A percentile compares a stretch with the other conserved stretches of the same genome.
Conservation (phyloP, 2,113 vertebrate species). For the Myiagra hebetior region DNA sequence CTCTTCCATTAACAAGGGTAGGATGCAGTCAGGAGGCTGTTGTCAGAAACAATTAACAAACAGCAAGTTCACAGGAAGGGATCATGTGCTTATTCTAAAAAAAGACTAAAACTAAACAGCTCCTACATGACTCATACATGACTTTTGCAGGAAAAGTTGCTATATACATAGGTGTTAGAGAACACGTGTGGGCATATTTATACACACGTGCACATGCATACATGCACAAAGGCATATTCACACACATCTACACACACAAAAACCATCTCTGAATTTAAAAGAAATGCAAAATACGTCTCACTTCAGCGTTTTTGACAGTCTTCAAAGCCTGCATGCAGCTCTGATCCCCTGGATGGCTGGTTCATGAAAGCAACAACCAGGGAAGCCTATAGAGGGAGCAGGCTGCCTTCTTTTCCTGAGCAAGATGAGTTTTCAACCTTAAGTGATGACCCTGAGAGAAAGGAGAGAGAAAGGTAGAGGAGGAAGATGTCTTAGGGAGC, state of each 20-base stretch:
- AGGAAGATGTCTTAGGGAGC: neutral
- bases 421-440: neutral
- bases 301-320: neutral
- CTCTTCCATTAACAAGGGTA: neutral
- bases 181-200: neutral
- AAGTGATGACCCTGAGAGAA: neutral
- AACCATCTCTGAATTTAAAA: neutral
- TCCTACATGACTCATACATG: neutral
- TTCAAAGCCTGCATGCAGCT: neutral
- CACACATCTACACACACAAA: neutral
- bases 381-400: constrained; percentile 50
- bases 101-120: neutral
- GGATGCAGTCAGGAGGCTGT: neutral
- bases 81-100: neutral
- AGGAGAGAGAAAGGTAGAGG: neutral
- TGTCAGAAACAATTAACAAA: neutral
- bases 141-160: neutral
- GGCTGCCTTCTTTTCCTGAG: neutral
- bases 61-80: neutral
- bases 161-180: neutral
- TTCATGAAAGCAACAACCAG: neutral
- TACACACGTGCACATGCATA: accelerated
- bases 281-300: neutral
- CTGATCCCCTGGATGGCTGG: too few species aligned
- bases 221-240: neutral